Base-by-base conservation (phyloP, 2,113 vertebrate genomes). In the Tichodroma muraria region DNA sequence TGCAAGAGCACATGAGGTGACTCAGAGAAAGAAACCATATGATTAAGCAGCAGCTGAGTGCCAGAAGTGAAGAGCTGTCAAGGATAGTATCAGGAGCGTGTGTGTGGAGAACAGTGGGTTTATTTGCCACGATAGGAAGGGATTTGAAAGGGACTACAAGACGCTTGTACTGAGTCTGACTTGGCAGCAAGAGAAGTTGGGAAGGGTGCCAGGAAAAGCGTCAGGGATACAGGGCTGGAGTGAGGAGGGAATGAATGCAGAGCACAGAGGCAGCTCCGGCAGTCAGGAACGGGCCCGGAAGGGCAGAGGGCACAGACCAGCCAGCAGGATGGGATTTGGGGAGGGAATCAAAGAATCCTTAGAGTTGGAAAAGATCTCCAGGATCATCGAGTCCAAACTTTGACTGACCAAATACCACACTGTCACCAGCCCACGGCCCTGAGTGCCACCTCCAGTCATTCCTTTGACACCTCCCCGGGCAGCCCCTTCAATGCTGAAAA, bases 41-140 rank as follows among this genome's bases (percentile, higher is more conserved):
- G 92, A 94, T 96, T 94, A 94, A 96, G 85, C 85, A 77, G 93
- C 88, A 93, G 91, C 93, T 94, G 82, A 93, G 94, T 89, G 95
- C 86, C 89, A 94, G 94, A 28, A 89, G 82, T 63, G 71, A 91
- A 68, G 91, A 95, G 60, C 79, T 90, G 89, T 96, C 94, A 93
- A 53, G 89, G 70, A 50, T 61, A 79, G 38, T 72, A 82, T 13
- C 75, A 50, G 52, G 35, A 77, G 31, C 6, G 80, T 69, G 80
- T 69, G 80, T 69, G 80, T 23, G 63, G 73, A 85, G 89, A 82
- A 94, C 82, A 84, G 63, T 4, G 72, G 75, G 45, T 79, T 92
- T 85, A 84, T 94, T 76, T 89, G 84, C 83, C 72, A 31, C 4
- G 22, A 70, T 31, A 87, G 91, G 57, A 87, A 70, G 81, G 85